Evolutionary conservation across 2,797 vertebrate genomes (phyloP).

Genomic region (Pitangus sulphuratus): DNA sequence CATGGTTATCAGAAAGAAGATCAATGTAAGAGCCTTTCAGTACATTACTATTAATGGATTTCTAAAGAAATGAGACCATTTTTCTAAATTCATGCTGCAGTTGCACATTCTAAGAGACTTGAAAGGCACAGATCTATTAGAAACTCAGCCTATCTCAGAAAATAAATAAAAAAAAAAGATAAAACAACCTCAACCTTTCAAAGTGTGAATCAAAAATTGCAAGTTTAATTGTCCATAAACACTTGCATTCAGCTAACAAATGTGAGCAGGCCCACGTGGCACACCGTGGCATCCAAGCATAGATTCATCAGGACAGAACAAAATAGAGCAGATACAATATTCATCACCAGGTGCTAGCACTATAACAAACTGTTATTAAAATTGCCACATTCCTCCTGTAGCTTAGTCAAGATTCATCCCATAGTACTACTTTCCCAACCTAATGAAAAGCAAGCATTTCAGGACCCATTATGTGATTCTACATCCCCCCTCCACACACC

Average conservation of each 20-base stretch:
- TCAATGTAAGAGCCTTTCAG: conserved; percentile 30
- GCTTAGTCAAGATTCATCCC: not conserved
- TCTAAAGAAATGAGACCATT: conserved; percentile 35
- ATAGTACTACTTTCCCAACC: not conserved
- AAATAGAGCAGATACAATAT: conserved; percentile 20
- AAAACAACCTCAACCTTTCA: not conserved
- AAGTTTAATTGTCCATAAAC: conserved; percentile 46
- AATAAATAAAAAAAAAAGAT: not conserved
- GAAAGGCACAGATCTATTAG: conserved; percentile 19
- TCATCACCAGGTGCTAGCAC: not conserved
- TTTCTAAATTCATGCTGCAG: conserved; percentile 46
- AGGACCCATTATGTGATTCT: not conserved
- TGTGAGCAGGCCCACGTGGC: not conserved
- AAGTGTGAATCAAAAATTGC: conserved; percentile 16
- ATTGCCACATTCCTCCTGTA: not conserved
- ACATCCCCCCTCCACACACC: no score
- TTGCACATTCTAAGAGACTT: conserved; percentile 12
- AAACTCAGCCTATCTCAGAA: not conserved
- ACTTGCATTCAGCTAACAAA: not conserved
- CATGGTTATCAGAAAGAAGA: conserved; percentile 39
- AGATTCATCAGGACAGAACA: not conserved
- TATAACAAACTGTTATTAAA: not conserved
- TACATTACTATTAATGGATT: conserved; percentile 57
- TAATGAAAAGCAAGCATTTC: conserved; percentile 5
- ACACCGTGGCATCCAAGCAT: not conserved